A percentile compares a stretch with the other conserved stretches of the same genome.
Evolutionary conservation across 2,797 vertebrate species (phyloP).

Genomic region (Betta splendens): DNA sequence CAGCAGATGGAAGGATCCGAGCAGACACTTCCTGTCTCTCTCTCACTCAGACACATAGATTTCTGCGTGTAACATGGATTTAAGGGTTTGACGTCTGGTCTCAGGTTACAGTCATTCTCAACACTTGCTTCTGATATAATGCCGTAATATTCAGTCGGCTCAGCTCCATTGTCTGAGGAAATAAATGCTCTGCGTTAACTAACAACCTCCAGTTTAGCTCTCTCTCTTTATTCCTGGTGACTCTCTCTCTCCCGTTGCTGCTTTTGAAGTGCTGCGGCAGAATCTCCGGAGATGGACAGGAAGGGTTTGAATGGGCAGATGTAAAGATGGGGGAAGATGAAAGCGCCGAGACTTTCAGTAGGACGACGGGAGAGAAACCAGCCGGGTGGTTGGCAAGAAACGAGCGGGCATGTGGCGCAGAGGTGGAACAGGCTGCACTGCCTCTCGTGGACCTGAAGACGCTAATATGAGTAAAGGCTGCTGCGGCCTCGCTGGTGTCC

Average conservation of each 20-base stretch:
- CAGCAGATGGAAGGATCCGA: slow-evolving; percentile 58
- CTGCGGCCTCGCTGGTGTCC: slow-evolving; percentile 17
- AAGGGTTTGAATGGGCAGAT: slow-evolving; percentile 31
- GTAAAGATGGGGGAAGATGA: slow-evolving; percentile 64
- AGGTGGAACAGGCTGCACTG: slow-evolving; percentile 11
- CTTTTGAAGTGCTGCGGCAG: slow-evolving; percentile 57
- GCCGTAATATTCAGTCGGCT: background rate
- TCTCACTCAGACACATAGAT: slow-evolving; percentile 9
- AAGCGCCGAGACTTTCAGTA: slow-evolving; percentile 37
- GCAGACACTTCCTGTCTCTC: slow-evolving; percentile 15
- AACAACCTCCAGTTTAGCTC: background rate
- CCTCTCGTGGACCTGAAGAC: slow-evolving; percentile 10
- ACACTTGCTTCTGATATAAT: background rate
- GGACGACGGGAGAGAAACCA: slow-evolving; percentile 15
- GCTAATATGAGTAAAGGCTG: slow-evolving; percentile 41
- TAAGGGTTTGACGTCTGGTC: background rate
- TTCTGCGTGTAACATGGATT: slow-evolving; percentile 6
- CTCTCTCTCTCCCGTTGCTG: slow-evolving; percentile 16
- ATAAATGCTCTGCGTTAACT: background rate
- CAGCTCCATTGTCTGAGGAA: background rate
- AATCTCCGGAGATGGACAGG: slow-evolving; percentile 37
- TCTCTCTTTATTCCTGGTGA: slow-evolving; percentile 15
- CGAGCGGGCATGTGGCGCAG: slow-evolving; percentile 35
- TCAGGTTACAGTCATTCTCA: slow-evolving; percentile 4
- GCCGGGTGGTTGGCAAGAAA: slow-evolving; percentile 25